Percentiles rank a stretch among this genome's conserved stretches.
These are phyloP conservation scores for Pterocles gutturalis DNA, from an alignment of 2,113 vertebrate species.

Conservation along the genomic window DNA sequence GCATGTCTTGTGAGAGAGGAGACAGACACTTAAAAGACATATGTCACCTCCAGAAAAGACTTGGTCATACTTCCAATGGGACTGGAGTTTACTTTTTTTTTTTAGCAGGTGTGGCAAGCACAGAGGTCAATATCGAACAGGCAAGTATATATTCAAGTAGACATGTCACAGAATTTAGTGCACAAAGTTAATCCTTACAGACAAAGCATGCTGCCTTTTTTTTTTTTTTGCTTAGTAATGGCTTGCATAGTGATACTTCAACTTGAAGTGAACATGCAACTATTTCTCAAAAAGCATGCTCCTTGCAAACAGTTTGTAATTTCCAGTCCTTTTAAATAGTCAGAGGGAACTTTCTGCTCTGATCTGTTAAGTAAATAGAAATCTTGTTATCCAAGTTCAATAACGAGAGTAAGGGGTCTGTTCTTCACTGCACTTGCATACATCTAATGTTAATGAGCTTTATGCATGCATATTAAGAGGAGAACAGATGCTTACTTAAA, in stretches of 20 bases:
- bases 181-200: conserved; percentile 47
- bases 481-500: conserved; percentile 81
- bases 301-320: conserved; percentile 61
- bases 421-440: conserved; percentile 70
- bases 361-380: conserved; percentile 81
- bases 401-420: conserved; percentile 75
- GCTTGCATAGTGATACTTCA: conserved; percentile 76
- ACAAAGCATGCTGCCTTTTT: not conserved
- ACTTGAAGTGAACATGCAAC: conserved; percentile 73
- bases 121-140: not conserved
- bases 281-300: conserved; percentile 69
- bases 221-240: conserved; percentile 18
- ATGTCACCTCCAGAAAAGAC: not conserved
- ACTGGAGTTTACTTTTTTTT: not conserved
- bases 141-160: conserved; percentile 12
- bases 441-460: conserved; percentile 78
- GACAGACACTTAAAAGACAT: not conserved
- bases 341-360: conserved; percentile 69
- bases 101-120: not conserved
- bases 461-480: conserved; percentile 72
- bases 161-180: not conserved
- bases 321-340: conserved; percentile 71
- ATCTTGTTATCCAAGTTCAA: conserved; percentile 77
- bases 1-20: not conserved
- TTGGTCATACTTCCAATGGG: not conserved